These are phyloP conservation scores for Orchestia grillus DNA, from an alignment of 1,140 invertebrate species.

Conservation along the genomic window DNA sequence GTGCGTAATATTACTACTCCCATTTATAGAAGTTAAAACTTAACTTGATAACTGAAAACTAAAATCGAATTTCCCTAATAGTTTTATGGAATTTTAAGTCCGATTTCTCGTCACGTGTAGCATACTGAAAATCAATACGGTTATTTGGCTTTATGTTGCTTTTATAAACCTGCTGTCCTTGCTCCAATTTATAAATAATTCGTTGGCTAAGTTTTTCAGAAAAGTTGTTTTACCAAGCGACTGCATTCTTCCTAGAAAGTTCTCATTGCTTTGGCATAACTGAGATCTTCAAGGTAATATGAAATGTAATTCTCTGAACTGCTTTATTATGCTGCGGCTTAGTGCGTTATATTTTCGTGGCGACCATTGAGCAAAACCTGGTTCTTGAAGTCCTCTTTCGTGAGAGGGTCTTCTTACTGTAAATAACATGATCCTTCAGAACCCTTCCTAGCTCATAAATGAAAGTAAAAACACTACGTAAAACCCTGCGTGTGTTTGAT, in stretches of 20 bases:
- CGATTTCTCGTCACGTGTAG: background rate
- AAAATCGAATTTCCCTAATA: background rate
- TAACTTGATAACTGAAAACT: background rate
- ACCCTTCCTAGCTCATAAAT: background rate
- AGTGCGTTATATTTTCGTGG: too few relatives aligned
- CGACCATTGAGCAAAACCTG: too few relatives aligned
- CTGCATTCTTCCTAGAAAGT: background rate
- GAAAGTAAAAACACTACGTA: background rate
- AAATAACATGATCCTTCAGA: background rate
- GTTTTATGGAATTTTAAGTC: background rate
- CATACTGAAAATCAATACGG: background rate
- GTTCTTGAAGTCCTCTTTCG: too few relatives aligned
- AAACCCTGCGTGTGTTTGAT: background rate
- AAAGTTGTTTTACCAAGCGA: background rate
- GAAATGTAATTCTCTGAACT: too few relatives aligned
- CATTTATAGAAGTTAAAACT: too few relatives aligned
- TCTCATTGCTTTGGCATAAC: too few relatives aligned
- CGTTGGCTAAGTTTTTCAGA: background rate
- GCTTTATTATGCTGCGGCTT: too few relatives aligned
- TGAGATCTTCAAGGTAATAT: too few relatives aligned
- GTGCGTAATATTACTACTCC: too few relatives aligned
- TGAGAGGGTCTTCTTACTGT: too few relatives aligned
- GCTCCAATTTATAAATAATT: background rate
- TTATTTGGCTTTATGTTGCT: background rate
- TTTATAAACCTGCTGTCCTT: background rate